Base-by-base conservation (phyloP, 2,888 invertebrate genomes). In the Bimastos eiseni region DNA sequence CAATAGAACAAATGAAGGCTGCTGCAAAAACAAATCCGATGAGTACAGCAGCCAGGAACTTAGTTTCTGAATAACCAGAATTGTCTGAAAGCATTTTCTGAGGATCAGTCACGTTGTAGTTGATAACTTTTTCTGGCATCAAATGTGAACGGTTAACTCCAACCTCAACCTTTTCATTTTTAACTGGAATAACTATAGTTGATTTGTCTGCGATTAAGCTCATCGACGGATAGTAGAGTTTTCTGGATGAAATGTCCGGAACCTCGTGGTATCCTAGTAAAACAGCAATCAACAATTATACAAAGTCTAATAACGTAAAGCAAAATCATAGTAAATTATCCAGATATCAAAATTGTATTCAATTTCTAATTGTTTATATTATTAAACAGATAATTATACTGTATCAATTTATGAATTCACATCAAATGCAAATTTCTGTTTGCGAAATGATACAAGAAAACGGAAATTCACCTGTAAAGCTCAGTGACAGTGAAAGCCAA, bases 221-320 rank as follows among this genome's bases (percentile, higher is more conserved):
- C 34, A 86, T 37, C 30, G 36, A 11, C 24, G 86, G 36, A 86
- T 24, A 24, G 86, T 86, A 86, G 37, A 86, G 86, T 33, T 86
- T 49, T 36, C 70, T 55, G 38, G 84, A 21, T n/a, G 84, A 70
- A 5, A 83, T 49, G 36, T 83, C 89, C 13, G 91, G 91, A n/a
- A 91, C 91, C 84, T 91, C 90, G 34, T 91, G 91, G 88, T 91
- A 84, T 49, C 91, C 91, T 91, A 70, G 37, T 30, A 37, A 34
- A 84, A 24, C 33, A 83, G 19, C 24, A 83, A 84, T 33, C 55
- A 83, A n/a, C 36, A 37, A 90, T 49, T 24, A 6, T 49, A 70
- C n/a, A 8, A 70, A n/a, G n/a, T 70, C 70, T 70, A n/a, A 70
- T n/a, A n/a, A 70, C 24, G 30, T 8, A 70, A 70, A n/a, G n/a